Evolutionary conservation across 2,113 vertebrate species (phyloP).

Genomic region (Daphoenositta chrysoptera): DNA sequence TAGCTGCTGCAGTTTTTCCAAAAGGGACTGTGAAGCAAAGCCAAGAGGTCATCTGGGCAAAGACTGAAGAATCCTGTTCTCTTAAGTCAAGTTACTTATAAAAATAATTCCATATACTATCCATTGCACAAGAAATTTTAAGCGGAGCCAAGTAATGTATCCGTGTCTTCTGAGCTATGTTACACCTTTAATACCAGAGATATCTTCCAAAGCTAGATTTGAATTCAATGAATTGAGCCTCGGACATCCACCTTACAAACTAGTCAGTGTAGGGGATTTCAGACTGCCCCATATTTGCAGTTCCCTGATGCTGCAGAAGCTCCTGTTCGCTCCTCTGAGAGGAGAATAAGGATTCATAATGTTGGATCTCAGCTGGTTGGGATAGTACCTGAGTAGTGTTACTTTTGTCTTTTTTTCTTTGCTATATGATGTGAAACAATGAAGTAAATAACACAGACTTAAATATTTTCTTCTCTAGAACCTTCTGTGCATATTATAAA

Average conservation of each 20-base stretch:
- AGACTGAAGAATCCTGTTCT: neutral
- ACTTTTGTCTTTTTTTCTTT: neutral
- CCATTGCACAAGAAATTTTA: neutral
- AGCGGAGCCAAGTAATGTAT: neutral
- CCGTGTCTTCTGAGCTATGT: neutral
- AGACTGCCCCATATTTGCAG: neutral
- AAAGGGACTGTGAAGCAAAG: neutral
- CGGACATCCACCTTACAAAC: neutral
- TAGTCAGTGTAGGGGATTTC: neutral
- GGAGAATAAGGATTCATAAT: neutral
- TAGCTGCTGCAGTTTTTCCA: neutral
- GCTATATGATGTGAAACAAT: neutral
- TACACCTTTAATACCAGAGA: neutral
- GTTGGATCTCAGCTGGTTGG: neutral
- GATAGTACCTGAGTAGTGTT: rapidly evolving
- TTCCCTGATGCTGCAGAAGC: neutral
- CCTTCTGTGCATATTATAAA: neutral
- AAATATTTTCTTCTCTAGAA: neutral
- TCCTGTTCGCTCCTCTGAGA: neutral
- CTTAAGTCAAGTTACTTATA: neutral
- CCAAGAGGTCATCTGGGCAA: neutral
- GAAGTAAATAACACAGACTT: neutral
- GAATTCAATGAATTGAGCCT: neutral
- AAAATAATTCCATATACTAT: neutral
- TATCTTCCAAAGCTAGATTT: neutral